Base-by-base conservation (phyloP, 2,113 vertebrate genomes). In the Sciurus niger region DNA sequence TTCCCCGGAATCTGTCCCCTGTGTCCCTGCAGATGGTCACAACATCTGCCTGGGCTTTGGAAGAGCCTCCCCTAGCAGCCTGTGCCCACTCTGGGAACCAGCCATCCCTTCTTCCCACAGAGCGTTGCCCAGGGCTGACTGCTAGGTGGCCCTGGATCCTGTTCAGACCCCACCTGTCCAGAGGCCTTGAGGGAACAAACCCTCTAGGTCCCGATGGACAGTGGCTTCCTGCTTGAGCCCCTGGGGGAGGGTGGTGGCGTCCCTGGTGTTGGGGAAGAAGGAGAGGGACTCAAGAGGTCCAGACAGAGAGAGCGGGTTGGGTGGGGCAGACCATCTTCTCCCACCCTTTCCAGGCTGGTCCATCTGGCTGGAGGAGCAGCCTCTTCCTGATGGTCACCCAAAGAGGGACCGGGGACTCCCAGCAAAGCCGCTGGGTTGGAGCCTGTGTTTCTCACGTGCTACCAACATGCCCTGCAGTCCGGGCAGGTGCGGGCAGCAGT, bases 131-230 rank as follows among this genome's bases (percentile, higher is more conserved):
- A 63, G 60, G 53, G 77, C 77, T 40, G 22, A 40, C 37, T 53
- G 55, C 53, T 60, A 0, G 65, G 74, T 32, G 84, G 40, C 25
- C 58, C 43, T 73, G 77, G 82, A 51, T 70, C 43, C n/a, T 37
- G 32, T 63, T 74, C 63, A 85, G 83, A 84, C 55, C 24, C 63
- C 34, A 89, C 70, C 48, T 92, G 72, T n/a, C 88, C 55, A 53
- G 84, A 65, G 79, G 46, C 63, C 84, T 60, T 74, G 48, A 40
- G 80, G 67, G 88, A 96, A 80, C 60, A 67, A 77, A 65, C 13
- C 40, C 76, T 86, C 63, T 17, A 55, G 43, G 77, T 77, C 40
- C 78, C 85, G 67, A 63, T 34, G 68, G 87, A 72, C 12, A 4
- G 74, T 72, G 55, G 78, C 34, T 32, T 76, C 24, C 72, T 40